These are phyloP conservation scores for Cepphus grylle DNA, from an alignment of 2,113 vertebrate genomes.

Conservation along the genomic window DNA sequence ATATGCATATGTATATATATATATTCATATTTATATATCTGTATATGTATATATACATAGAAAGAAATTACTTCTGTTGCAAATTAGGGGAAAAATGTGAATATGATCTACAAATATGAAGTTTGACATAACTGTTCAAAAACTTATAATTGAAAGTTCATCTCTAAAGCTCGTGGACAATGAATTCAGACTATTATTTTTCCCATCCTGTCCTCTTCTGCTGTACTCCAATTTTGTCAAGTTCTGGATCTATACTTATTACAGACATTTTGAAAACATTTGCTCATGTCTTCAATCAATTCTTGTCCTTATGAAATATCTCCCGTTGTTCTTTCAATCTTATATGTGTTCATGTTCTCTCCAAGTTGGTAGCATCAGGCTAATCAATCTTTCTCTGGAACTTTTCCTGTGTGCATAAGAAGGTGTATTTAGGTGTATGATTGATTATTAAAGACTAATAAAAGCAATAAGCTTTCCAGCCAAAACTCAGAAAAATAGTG, in stretches of 20 bases:
- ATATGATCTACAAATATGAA: background rate
- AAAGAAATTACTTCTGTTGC: background rate
- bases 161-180: background rate
- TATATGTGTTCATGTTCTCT: background rate
- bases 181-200: background rate
- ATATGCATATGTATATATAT: fast-evolving
- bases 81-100: background rate
- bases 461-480: background rate
- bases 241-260: background rate
- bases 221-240: background rate
- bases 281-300: background rate
- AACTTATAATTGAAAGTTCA: background rate
- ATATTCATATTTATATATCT: background rate
- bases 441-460: background rate
- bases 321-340: background rate
- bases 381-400: background rate
- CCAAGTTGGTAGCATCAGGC: background rate
- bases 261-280: background rate
- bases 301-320: background rate
- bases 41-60: background rate
- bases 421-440: background rate
- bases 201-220: background rate
- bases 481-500: background rate
- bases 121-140: background rate
- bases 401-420: background rate